Conservation (phyloP, 2,888 invertebrate genomes). For the Caenorhabditis angaria region DNA sequence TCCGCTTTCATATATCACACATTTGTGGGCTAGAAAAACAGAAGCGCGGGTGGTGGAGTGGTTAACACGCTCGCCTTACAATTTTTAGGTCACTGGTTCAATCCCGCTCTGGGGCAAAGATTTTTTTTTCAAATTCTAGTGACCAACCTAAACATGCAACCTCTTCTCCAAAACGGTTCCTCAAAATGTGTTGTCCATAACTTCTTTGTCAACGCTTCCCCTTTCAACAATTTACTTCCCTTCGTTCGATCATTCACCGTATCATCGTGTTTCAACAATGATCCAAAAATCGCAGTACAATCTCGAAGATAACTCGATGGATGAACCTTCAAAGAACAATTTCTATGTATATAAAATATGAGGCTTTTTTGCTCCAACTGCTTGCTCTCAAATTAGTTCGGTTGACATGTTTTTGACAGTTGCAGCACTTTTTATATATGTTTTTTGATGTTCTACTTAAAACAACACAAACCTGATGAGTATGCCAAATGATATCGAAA, state of each 20-base stretch:
- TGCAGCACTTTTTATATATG: too few relatives aligned
- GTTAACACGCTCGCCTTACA: too few relatives aligned
- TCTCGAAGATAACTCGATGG: slow-evolving; percentile 66
- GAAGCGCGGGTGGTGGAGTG: too few relatives aligned
- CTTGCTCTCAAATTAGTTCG: not conserved
- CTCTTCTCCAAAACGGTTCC: slow-evolving; percentile 73
- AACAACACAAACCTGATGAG: slow-evolving; percentile 73
- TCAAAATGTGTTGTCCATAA: slow-evolving; percentile 74
- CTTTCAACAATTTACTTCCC: slow-evolving; percentile 73
- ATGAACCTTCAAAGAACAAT: slow-evolving; percentile 55
- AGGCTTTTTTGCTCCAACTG: too few relatives aligned
- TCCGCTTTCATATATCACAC: too few relatives aligned
- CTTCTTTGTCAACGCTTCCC: slow-evolving; percentile 74
- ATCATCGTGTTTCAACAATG: slow-evolving; percentile 75
- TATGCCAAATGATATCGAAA: slow-evolving; percentile 75
- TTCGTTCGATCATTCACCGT: slow-evolving; percentile 74
- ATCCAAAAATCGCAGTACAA: slow-evolving; percentile 67
- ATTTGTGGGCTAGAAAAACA: too few relatives aligned
- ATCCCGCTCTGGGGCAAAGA: too few relatives aligned
- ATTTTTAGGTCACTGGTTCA: too few relatives aligned
- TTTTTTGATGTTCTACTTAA: too few relatives aligned
- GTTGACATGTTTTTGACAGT: not conserved
- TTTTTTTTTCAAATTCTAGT: too few relatives aligned
- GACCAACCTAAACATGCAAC: slow-evolving; percentile 73
- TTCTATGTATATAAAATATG: not conserved